phyloP scores from a whole-genome alignment of 2,888 invertebrate genomes.

The Tigriopus californicus region DNA sequence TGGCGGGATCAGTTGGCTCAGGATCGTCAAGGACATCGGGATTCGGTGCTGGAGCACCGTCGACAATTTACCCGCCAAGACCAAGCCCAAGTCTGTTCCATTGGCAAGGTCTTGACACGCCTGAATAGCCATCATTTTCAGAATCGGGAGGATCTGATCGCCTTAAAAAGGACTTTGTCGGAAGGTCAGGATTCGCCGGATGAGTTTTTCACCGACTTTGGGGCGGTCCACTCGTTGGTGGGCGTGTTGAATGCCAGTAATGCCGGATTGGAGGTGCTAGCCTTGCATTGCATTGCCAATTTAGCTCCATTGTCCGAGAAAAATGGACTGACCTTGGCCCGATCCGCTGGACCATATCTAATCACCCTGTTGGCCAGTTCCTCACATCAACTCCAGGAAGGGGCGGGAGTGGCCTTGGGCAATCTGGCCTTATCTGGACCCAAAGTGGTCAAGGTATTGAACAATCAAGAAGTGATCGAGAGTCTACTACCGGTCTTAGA shows the following conservation, averaged over 20 bases:
- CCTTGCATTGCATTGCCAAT: neutral
- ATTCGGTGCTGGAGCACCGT: too few relatives aligned
- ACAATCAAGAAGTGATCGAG: neutral
- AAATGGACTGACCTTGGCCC: neutral
- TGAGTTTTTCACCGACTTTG: too few relatives aligned
- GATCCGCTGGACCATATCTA: neutral
- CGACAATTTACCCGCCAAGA: too few relatives aligned
- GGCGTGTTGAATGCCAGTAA: neutral
- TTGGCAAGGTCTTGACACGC: too few relatives aligned
- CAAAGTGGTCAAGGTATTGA: neutral
- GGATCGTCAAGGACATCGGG: too few relatives aligned
- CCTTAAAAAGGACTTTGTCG: too few relatives aligned
- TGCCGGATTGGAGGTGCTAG: neutral
- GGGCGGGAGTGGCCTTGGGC: neutral
- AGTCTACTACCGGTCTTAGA: neutral
- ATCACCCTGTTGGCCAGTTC: constrained; percentile 3
- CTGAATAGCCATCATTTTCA: too few relatives aligned
- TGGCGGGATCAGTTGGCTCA: too few relatives aligned
- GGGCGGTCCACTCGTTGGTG: too few relatives aligned
- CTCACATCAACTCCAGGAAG: neutral
- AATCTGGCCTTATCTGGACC: neutral
- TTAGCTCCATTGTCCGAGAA: neutral
- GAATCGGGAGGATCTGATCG: too few relatives aligned
- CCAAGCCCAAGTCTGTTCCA: too few relatives aligned
- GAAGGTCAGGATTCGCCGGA: too few relatives aligned